Evolutionary conservation across 2,797 vertebrate species (phyloP), one percentile per base, ranked within the genome.

Genomic region (Spea hammondii): DNA sequence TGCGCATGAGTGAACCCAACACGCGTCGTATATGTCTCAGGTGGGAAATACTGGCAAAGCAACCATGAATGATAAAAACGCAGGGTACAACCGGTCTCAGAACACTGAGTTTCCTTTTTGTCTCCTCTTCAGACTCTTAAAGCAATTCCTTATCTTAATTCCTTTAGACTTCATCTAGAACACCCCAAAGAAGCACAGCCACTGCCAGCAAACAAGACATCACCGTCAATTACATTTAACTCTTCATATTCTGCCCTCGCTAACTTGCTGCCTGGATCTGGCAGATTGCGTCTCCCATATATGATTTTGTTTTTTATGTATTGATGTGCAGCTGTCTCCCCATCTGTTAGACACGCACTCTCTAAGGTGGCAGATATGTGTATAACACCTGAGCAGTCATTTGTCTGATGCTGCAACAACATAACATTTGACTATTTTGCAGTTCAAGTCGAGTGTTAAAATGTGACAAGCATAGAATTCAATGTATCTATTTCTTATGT

Each of bases 1-100:
- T 86, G 87, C 93, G 95, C 96, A 96, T 96, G 95, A 97, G 90
- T 90, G 95, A 92, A 88, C 92, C 49, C 84, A 92, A 97, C 96
- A 97, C 83, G 94, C 91, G 84, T 91, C 85, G 89, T 93, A 91
- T 92, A 94, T 92, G 94, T 96, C 94, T 96, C 96, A 98, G 95
- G 96, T 96, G 96, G 94, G 90, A 92, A 86, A 91, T 91, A 88
- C 88, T 91, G 92, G 91, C 90, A 86, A 90, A 87, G 90, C 88
- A 89, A 88, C 88, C 84, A 85, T 91, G 94, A 94, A 92, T 95
- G 94, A 95, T 93, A 90, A 93, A 89, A 32, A 88, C 84, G 89
- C 90, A 91, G 89, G 87, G 83, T 72, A 67, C 85, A 87, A 74
- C 53, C 14, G 86, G 83, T 86, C 89, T 82, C 86, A 46, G 82